These are phyloP conservation scores for Papilio polyxenes DNA, from an alignment of 1,140 invertebrate genomes.

Conservation along the genomic window DNA sequence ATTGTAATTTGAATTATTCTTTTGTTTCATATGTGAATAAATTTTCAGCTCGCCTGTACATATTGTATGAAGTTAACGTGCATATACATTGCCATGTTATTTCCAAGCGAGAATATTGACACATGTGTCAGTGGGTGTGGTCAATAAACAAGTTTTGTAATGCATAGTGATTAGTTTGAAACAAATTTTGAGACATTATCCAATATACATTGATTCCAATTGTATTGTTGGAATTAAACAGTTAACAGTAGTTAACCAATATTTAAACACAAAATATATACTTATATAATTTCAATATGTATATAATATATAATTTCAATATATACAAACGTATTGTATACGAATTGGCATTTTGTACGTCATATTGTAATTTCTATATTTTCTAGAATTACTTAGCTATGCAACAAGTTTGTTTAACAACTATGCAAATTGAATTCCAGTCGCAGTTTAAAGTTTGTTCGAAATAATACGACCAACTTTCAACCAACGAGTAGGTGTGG, in stretches of 20 bases:
- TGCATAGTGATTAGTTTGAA: not conserved
- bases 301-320: too few relatives aligned
- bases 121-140: not conserved
- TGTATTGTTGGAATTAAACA: conserved; percentile 8
- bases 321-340: too few relatives aligned
- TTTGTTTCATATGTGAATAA: not conserved
- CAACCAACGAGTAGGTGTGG: not conserved
- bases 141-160: too few relatives aligned
- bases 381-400: not conserved
- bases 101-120: not conserved
- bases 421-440: conserved; percentile 2
- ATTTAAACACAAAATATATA: too few relatives aligned
- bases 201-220: not conserved
- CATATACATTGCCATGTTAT: not conserved
- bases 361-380: not conserved
- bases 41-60: not conserved
- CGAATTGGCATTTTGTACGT: not conserved
- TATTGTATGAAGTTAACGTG: not conserved
- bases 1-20: not conserved
- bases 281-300: too few relatives aligned
- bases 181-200: conserved; percentile 7
- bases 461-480: conserved; percentile 12
- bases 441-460: not conserved
- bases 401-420: conserved; percentile 16
- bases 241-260: not conserved